Evolutionary conservation across 2,888 invertebrate species (phyloP), one percentile per base, ranked within the genome.

Genomic region (Lagria hirta): DNA sequence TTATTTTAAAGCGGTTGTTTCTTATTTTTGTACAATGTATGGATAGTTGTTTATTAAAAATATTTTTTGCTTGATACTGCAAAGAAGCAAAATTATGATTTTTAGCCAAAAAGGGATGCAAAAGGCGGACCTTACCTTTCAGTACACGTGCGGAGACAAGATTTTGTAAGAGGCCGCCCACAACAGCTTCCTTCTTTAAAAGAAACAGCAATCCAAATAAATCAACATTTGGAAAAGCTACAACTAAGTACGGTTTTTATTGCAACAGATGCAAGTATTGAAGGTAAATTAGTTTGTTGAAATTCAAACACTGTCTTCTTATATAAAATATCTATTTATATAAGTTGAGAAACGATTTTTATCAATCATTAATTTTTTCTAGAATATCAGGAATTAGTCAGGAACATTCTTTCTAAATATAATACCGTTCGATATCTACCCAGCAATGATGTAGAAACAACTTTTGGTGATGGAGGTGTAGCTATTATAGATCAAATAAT

Each of bases 401-500:
- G 60, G 3, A 59, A 73, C 41, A 64, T 88, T 37, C 50, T 62
- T 10, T 1, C 59, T 54, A 34, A 51, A 27, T 15, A 57, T 67
- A 57, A 57, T 38, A 68, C 76, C 5, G 48, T 69, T 7, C 69
- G 58, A 47, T 79, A 70, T 52, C 53, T 48, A 12, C 80, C 83
- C 1, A 66, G 70, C 14, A 51, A 62, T n/a, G 58, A 62, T n/a
- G 71, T 83, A 5, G 70, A 76, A 49, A 62, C 70, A 2, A 69
- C 72, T 41, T 82, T 75, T 53, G 80, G 80, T 65, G 93, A 94
- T 65, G 96, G 96, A 1, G 92, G 90, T 1, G 66, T 89, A 13
- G 94, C 97, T 1, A 90, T 97, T 40, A 83, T 97, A 32, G 97
- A 98, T 66, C 97, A 99, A 75, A 89, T 96, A 60, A 88, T 99